Percentiles rank a stretch among this genome's conserved stretches.
phyloP scores from a whole-genome alignment of 2,888 invertebrate species.

The Eledona agricola region DNA sequence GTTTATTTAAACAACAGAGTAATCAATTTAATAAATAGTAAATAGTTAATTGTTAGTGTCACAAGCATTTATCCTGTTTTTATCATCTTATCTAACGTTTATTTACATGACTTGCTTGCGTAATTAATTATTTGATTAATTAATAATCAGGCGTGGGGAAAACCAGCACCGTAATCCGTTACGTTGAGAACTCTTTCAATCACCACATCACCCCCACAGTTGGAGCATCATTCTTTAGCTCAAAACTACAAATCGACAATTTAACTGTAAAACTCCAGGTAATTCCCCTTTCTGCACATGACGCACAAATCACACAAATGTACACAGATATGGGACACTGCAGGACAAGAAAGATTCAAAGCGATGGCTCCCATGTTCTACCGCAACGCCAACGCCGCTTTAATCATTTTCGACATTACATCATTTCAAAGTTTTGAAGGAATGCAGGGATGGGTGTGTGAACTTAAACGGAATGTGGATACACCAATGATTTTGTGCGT shows the following conservation, averaged over 20 bases:
- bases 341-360: slow-evolving; percentile 86
- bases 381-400: slow-evolving; percentile 88
- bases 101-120: too few relatives aligned
- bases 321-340: slow-evolving; percentile 85
- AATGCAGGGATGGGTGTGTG: slow-evolving; percentile 88
- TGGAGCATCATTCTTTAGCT: slow-evolving; percentile 90
- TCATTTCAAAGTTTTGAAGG: slow-evolving; percentile 77
- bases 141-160: slow-evolving; percentile 82
- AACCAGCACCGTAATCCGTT: slow-evolving; percentile 83
- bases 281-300: slow-evolving; percentile 35
- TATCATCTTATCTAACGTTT: too few relatives aligned
- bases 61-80: too few relatives aligned
- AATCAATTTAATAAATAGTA: too few relatives aligned
- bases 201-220: slow-evolving; percentile 84
- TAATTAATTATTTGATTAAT: too few relatives aligned
- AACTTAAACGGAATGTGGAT: slow-evolving; percentile 78
- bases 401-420: slow-evolving; percentile 88
- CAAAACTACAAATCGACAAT: slow-evolving; percentile 78
- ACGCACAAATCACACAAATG: background rate
- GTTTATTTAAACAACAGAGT: too few relatives aligned
- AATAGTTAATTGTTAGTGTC: too few relatives aligned
- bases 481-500: slow-evolving; percentile 81
- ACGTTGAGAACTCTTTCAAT: slow-evolving; percentile 80
- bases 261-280: slow-evolving; percentile 81
- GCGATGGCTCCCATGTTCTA: slow-evolving; percentile 97